These are phyloP conservation scores for Sarcophaga bullata DNA, from an alignment of 1,140 invertebrate genomes.

Conservation along the genomic window DNA sequence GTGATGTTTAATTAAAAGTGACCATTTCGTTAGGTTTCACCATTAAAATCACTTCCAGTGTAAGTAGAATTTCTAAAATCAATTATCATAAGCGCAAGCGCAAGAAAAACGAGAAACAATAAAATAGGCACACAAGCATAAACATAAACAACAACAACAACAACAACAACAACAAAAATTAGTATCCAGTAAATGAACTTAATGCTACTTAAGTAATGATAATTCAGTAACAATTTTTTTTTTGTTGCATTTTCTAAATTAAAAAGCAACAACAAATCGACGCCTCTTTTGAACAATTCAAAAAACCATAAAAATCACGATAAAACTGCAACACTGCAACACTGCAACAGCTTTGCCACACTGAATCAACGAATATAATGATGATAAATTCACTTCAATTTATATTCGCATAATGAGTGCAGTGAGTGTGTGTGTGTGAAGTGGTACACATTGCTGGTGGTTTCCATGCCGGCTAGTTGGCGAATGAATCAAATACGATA, in stretches of 20 bases:
- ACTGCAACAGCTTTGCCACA: too few species aligned
- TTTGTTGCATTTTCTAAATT: background rate
- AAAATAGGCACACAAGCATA: background rate
- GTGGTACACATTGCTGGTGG: background rate
- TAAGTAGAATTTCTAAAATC: background rate
- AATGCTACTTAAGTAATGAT: background rate
- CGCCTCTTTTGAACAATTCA: slow-evolving; percentile 5
- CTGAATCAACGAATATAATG: too few species aligned
- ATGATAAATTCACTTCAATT: too few species aligned
- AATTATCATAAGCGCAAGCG: slow-evolving; percentile 14
- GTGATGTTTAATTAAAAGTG: too few species aligned
- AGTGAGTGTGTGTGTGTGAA: too few species aligned
- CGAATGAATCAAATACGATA: slow-evolving; percentile 11
- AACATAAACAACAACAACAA: background rate
- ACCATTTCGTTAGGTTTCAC: too few species aligned
- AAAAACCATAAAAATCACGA: slow-evolving; percentile 22
- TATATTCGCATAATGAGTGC: too few species aligned
- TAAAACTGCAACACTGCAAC: background rate
- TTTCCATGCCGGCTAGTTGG: background rate
- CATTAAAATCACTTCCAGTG: too few species aligned
- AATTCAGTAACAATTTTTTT: background rate
- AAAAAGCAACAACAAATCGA: background rate
- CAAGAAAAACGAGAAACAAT: background rate
- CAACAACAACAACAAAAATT: background rate
- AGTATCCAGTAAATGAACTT: background rate